phyloP scores from a whole-genome alignment of 2,797 vertebrate genomes.

The Mormyrops attenuatus region DNA sequence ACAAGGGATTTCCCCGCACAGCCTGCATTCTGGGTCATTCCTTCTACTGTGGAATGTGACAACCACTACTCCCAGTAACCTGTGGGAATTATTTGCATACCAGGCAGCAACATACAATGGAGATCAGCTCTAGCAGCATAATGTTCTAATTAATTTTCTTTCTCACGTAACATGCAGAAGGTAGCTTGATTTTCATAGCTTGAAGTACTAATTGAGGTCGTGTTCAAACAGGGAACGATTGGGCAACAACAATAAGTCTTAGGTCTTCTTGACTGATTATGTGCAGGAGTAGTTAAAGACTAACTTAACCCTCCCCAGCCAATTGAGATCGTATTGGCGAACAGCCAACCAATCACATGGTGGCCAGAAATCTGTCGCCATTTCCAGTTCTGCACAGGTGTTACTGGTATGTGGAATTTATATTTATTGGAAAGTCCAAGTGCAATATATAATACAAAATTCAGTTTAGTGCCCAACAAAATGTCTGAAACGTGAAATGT shows the following conservation, averaged over 20 bases:
- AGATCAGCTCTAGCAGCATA: conserved; percentile 13
- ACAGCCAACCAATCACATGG: background rate
- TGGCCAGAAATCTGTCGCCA: background rate
- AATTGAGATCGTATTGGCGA: background rate
- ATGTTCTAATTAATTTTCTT: background rate
- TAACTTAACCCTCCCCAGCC: background rate
- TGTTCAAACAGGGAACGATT: background rate
- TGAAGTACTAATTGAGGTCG: background rate
- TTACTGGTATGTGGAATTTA: background rate
- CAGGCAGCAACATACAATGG: conserved; percentile 15
- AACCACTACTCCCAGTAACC: background rate
- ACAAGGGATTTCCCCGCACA: background rate
- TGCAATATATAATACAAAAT: background rate
- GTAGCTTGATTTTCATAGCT: background rate
- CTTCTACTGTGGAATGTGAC: background rate
- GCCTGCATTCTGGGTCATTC: background rate
- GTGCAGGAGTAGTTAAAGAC: background rate
- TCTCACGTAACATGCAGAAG: background rate
- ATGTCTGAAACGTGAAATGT: background rate
- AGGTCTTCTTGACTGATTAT: background rate
- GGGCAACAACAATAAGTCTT: background rate
- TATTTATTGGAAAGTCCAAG: background rate
- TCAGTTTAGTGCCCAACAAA: background rate
- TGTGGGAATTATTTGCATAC: background rate
- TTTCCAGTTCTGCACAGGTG: background rate